Evolutionary conservation across 2,888 invertebrate genomes (phyloP), one percentile per base, ranked within the genome.

Genomic region (Dorcus parallelipipedus): DNA sequence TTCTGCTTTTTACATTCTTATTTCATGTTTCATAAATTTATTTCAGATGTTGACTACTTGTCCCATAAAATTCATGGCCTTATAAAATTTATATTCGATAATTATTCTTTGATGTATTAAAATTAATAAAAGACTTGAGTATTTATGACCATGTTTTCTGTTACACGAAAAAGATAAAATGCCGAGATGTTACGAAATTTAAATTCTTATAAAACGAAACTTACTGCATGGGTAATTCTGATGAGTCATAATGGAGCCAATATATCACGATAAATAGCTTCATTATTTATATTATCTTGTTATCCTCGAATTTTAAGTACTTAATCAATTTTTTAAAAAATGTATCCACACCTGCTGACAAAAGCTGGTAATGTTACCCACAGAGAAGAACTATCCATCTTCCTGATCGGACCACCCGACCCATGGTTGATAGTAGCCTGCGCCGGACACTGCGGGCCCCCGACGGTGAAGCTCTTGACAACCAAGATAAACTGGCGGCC

Each of bases 401-500:
- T 68, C 63, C 67, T 62, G 59, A 63, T 56, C 55, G 67, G 75
- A 75, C 75, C 75, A 75, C 75, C 75, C 73, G 73, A 73, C 72
- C 62, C 40, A 39, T 63, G 63, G 61, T 62, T 67, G 73, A 72
- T 74, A 68, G 75, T 74, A 73, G 74, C 73, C 45, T 45, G 17
- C 20, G 23, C 45, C 23, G 20, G 45, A 45, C 45, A 9, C 20
- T 17, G 23, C 45, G 20, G 45, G 23, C 45, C 42, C 42, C 42
- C 42, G 52, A 43, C 59, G 48, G 52, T 52, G 59, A 58, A 52
- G 39, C 50, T 42, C 53, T 48, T 38, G 56, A 50, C 42, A 38
- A 55, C 69, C 56, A 68, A 76, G 77, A 76, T 76, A 76, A 76
- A 77, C 75, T 72, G 73, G 72, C 70, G 64, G 63, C 76, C 71